Percentiles rank a stretch among this genome's conserved stretches.
phyloP scores from a whole-genome alignment of 2,797 vertebrate species.

The Podarcis siculus region DNA sequence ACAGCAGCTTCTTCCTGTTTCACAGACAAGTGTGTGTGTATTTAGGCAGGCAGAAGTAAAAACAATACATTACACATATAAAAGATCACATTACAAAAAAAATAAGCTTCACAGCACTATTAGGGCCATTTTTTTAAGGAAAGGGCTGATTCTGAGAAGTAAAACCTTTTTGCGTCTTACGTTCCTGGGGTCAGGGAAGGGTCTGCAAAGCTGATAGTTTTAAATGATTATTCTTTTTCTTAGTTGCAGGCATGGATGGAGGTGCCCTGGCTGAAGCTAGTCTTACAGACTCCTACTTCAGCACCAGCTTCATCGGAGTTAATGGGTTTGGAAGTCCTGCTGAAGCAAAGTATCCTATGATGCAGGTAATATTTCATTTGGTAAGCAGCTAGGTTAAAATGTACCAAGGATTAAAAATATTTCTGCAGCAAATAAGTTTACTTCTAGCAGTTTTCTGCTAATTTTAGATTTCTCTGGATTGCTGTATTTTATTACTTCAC shows the following conservation, averaged over 20 bases:
- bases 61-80: too few species aligned
- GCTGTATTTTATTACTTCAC: not conserved
- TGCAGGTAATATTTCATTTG: slow-evolving; percentile 87
- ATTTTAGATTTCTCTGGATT: not conserved
- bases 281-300: slow-evolving; percentile 99
- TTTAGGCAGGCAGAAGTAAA: not conserved
- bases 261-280: slow-evolving; percentile 89
- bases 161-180: too few species aligned
- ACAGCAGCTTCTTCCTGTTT: not conserved
- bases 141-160: too few species aligned
- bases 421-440: not conserved
- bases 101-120: too few species aligned
- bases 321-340: slow-evolving; percentile 98
- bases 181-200: not conserved
- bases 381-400: not conserved
- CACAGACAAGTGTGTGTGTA: not conserved
- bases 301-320: slow-evolving; percentile 99
- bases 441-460: not conserved
- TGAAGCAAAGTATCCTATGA: slow-evolving; percentile 97
- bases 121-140: too few species aligned
- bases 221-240: slow-evolving; percentile 43
- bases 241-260: slow-evolving; percentile 95
- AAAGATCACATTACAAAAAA: too few species aligned
- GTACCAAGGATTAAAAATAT: not conserved
- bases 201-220: slow-evolving; percentile 13